A percentile compares a stretch with the other conserved stretches of the same genome.
Evolutionary conservation across 1,140 invertebrate species (phyloP).

Genomic region (Grapholita molesta): DNA sequence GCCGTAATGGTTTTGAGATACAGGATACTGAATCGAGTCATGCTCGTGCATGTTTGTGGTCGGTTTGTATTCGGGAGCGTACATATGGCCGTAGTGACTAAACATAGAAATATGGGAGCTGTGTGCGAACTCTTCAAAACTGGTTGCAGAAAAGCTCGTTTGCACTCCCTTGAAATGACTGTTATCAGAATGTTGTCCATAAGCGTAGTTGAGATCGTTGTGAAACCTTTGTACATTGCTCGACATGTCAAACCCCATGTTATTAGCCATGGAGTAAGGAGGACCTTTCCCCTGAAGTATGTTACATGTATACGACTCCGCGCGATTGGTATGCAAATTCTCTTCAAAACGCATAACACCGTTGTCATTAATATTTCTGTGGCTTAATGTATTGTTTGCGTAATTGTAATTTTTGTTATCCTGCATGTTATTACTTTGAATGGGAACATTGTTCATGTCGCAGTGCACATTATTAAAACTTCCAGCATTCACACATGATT

Average conservation of each 20-base stretch:
- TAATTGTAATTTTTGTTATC: constrained; percentile 49
- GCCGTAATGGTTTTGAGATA: constrained; percentile 63
- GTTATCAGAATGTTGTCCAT: constrained; percentile 55
- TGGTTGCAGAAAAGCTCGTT: constrained; percentile 71
- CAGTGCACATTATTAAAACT: constrained; percentile 83
- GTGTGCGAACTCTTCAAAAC: constrained; percentile 79
- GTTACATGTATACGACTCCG: constrained; percentile 58
- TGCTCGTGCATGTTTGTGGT: constrained; percentile 52
- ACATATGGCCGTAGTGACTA: constrained; percentile 78
- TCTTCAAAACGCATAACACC: constrained; percentile 52
- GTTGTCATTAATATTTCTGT: constrained; percentile 41
- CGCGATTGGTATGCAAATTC: constrained; percentile 44
- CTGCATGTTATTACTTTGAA: constrained; percentile 34
- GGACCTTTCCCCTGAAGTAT: constrained; percentile 69
- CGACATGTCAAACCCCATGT: constrained; percentile 55
- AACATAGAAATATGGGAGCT: constrained; percentile 77
- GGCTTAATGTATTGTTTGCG: constrained; percentile 36
- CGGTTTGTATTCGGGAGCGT: constrained; percentile 71
- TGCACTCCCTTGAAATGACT: constrained; percentile 63
- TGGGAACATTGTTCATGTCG: constrained; percentile 42
- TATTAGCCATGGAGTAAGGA: constrained; percentile 49
- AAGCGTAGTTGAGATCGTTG: constrained; percentile 71
- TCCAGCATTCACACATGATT: constrained; percentile 81
- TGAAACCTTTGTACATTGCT: constrained; percentile 67
- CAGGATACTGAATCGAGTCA: constrained; percentile 49